Evolutionary conservation across 2,113 vertebrate species (phyloP).

Genomic region (Helogale parvula): DNA sequence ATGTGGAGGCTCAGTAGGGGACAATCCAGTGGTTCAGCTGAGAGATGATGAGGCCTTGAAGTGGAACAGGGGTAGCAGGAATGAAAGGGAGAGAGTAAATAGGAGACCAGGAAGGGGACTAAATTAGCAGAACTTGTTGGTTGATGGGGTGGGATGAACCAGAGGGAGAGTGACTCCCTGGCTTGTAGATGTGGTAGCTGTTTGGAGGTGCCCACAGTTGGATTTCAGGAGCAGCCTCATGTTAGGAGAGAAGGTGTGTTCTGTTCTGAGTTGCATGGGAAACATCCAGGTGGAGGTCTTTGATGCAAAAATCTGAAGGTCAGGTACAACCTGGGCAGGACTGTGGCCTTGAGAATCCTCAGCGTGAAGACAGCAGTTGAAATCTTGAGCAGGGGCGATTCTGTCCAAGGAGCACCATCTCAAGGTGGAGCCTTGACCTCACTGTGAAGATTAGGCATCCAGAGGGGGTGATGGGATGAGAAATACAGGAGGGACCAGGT

Average conservation of each 20-base stretch:
- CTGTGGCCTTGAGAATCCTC: background rate
- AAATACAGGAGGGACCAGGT: background rate
- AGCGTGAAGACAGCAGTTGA: background rate
- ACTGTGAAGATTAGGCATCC: background rate
- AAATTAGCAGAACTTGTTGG: background rate
- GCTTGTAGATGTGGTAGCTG: background rate
- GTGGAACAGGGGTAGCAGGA: background rate
- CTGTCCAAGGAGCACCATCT: background rate
- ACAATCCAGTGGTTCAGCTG: background rate
- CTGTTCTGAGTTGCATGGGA: background rate
- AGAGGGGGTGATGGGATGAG: background rate
- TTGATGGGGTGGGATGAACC: background rate
- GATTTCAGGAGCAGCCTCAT: background rate
- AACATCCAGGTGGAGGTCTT: background rate
- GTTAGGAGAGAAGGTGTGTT: background rate
- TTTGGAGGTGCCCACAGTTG: background rate
- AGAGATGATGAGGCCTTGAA: background rate
- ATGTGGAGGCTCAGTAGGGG: no score
- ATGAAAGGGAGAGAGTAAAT: background rate
- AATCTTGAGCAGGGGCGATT: conserved; percentile 4
- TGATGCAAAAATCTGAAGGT: background rate
- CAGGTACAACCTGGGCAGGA: background rate
- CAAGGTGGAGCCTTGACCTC: background rate
- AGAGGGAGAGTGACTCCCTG: background rate
- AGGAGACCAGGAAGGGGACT: background rate